These are phyloP conservation scores for Drosophila orosa DNA, from an alignment of 1,140 invertebrate species.

Conservation along the genomic window DNA sequence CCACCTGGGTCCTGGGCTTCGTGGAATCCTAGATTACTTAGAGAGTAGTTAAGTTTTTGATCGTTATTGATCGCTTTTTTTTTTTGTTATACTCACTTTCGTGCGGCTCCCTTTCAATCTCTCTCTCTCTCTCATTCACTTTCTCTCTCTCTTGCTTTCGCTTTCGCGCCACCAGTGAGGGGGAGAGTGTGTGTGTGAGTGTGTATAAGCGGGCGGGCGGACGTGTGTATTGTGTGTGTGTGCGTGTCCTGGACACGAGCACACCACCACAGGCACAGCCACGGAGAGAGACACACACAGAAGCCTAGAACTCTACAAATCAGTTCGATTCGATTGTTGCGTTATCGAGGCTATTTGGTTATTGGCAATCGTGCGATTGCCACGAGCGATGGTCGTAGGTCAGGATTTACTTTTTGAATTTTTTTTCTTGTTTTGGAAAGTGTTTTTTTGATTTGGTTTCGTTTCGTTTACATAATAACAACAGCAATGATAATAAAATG, in stretches of 20 bases:
- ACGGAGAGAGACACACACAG: constrained; percentile 37
- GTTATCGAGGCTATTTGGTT: constrained; percentile 32
- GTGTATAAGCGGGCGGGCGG: constrained; percentile 14
- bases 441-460: constrained; percentile 28
- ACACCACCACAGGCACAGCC: constrained; percentile 29
- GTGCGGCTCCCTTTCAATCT: constrained; percentile 31
- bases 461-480: constrained; percentile 74
- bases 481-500: constrained; percentile 81
- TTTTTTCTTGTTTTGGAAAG: constrained; percentile 11
- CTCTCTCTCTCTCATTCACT: constrained; percentile 20
- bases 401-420: constrained; percentile 4
- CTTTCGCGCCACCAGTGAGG: constrained; percentile 38
- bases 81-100: constrained; percentile 53
- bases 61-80: constrained; percentile 24
- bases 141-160: constrained; percentile 33
- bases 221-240: constrained; percentile 12
- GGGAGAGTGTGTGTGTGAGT: constrained; percentile 16
- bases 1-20: constrained; percentile 2
- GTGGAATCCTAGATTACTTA: constrained; percentile 35
- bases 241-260: constrained; percentile 27
- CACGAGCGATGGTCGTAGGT: constrained; percentile 35
- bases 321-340: constrained; percentile 30
- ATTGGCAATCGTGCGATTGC: constrained; percentile 38
- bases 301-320: constrained; percentile 40
- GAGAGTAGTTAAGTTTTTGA: constrained; percentile 31